phyloP scores from a whole-genome alignment of 1,140 invertebrate genomes.

The Zophobas atratus region DNA sequence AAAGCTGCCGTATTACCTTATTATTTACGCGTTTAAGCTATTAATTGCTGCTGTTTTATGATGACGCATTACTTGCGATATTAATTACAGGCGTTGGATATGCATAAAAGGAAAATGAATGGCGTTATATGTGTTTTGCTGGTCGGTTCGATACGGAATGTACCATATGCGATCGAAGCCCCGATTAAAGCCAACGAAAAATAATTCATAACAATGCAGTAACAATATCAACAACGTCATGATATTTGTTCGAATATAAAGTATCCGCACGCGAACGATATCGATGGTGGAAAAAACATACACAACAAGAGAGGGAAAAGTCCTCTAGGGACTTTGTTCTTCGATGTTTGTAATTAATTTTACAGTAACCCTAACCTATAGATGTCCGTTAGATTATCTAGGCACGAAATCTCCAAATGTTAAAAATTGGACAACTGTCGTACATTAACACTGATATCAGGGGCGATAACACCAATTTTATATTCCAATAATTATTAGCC shows the following conservation, averaged over 20 bases:
- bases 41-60: too few relatives aligned
- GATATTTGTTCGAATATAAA: constrained; percentile 4
- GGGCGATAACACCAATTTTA: constrained; percentile 58
- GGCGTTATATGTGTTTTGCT: not conserved
- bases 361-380: constrained; percentile 57
- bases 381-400: constrained; percentile 64
- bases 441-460: constrained; percentile 62
- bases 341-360: constrained; percentile 47
- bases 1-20: too few relatives aligned
- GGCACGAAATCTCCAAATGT: constrained; percentile 62
- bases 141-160: constrained; percentile 1
- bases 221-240: constrained; percentile 21
- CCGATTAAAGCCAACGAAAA: constrained; percentile 12
- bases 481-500: constrained; percentile 58
- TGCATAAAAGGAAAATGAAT: too few relatives aligned
- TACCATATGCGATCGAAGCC: not conserved
- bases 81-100: too few relatives aligned
- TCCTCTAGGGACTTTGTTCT: constrained; percentile 26
- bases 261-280: constrained; percentile 15
- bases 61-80: too few relatives aligned
- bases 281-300: constrained; percentile 13
- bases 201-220: constrained; percentile 14
- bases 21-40: too few relatives aligned
- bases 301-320: constrained; percentile 27
- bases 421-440: constrained; percentile 62